These are phyloP conservation scores for Drosophila littoralis DNA, from an alignment of 1,140 invertebrate species.

Conservation along the genomic window DNA sequence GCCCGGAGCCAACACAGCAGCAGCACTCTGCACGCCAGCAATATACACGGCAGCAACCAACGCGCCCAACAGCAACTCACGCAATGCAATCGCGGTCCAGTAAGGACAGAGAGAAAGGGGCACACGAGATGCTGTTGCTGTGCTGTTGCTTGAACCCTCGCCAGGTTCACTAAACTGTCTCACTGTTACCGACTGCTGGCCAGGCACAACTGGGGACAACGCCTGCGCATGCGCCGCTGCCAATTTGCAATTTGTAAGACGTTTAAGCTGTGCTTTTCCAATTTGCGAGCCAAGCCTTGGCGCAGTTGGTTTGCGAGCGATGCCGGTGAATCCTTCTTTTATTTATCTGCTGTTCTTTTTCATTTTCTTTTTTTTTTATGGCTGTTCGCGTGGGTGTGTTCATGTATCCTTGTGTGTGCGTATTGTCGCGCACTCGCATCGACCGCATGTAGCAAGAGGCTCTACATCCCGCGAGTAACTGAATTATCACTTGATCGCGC, in stretches of 20 bases:
- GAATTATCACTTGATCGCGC: slow-evolving; percentile 52
- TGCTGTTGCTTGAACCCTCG: slow-evolving; percentile 45
- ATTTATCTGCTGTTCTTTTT: neutral
- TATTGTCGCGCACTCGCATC: slow-evolving; percentile 54
- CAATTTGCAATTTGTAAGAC: slow-evolving; percentile 60
- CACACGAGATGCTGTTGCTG: slow-evolving; percentile 26
- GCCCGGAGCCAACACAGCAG: slow-evolving; percentile 4
- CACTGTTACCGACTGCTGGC: slow-evolving; percentile 15
- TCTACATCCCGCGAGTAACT: slow-evolving; percentile 68
- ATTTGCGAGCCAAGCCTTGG: slow-evolving; percentile 56
- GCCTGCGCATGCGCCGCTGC: slow-evolving; percentile 36
- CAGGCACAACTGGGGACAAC: slow-evolving; percentile 19
- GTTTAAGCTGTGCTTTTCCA: slow-evolving; percentile 45
- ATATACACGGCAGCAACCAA: slow-evolving; percentile 10
- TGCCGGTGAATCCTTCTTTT: slow-evolving; percentile 43
- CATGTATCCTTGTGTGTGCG: slow-evolving; percentile 5
- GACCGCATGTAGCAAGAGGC: slow-evolving; percentile 44
- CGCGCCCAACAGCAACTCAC: slow-evolving; percentile 25
- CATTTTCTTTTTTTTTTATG: slow-evolving; percentile 4
- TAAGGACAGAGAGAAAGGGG: slow-evolving; percentile 20
- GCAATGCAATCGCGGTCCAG: slow-evolving; percentile 11
- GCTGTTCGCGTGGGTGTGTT: slow-evolving; percentile 24
- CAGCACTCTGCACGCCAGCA: slow-evolving; percentile 4
- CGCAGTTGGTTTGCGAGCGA: slow-evolving; percentile 5
- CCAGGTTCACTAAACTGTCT: slow-evolving; percentile 68